Evolutionary conservation across 35 echinoderm and acorn worm genomes (phyloP).

Genomic region (Ophioderma brevispina): DNA sequence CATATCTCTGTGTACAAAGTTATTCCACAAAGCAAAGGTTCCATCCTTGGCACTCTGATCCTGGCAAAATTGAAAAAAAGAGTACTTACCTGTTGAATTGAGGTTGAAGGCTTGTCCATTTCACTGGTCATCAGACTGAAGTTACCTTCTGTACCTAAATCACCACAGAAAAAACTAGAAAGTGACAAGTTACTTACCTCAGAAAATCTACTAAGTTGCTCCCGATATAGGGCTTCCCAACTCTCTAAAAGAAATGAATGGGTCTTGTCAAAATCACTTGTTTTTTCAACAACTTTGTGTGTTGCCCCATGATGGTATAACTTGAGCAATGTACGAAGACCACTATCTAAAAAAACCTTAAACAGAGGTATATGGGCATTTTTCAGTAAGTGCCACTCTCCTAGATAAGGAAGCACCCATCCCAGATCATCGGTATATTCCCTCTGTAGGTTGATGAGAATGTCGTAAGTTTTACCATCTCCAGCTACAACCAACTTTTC

Average conservation of each 20-base stretch:
- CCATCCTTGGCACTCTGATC: background rate
- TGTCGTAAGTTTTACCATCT: slow-evolving; percentile 48
- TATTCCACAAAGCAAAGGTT: background rate
- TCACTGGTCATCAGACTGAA: too few relatives aligned
- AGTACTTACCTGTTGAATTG: too few relatives aligned
- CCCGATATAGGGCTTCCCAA: background rate
- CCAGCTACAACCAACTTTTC: slow-evolving; percentile 58
- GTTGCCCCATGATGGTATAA: slow-evolving; percentile 47
- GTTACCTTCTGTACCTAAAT: too few relatives aligned
- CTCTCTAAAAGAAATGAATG: background rate
- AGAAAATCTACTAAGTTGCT: background rate
- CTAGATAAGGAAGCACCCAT: slow-evolving; percentile 49
- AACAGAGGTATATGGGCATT: slow-evolving; percentile 42
- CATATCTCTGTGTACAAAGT: slow-evolving; percentile 34
- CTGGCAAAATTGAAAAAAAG: background rate
- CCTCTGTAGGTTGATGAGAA: slow-evolving; percentile 8
- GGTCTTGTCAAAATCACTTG: background rate
- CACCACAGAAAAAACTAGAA: too few relatives aligned
- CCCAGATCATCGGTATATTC: slow-evolving; percentile 46
- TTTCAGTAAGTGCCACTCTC: slow-evolving; percentile 54
- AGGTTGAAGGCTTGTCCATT: too few relatives aligned
- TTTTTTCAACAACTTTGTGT: slow-evolving; percentile 16
- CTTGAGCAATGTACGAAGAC: background rate
- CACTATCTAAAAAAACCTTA: slow-evolving; percentile 51
- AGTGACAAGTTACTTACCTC: background rate